Conservation (phyloP, 2,888 invertebrate species). For the Netelia fuscicornis region DNA sequence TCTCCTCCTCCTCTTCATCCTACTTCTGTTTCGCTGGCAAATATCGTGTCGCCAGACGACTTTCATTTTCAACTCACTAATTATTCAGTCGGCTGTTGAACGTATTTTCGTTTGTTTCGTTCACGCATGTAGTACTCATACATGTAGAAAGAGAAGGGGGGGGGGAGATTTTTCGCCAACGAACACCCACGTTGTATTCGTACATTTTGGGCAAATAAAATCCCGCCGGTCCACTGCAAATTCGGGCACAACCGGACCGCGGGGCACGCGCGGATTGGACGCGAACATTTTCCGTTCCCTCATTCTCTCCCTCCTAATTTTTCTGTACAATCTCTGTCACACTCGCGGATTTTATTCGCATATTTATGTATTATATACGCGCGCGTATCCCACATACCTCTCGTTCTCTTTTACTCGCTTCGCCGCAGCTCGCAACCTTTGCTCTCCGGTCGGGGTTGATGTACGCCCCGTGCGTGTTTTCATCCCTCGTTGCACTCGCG, state of each 20-base stretch:
- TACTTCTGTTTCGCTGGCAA: conserved; percentile 73
- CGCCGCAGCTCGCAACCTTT: conserved; percentile 14
- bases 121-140: conserved; percentile 73
- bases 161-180: not conserved
- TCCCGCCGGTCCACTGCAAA: conserved; percentile 40
- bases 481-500: not conserved
- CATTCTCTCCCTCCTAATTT: not conserved
- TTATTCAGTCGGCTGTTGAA: conserved; percentile 79
- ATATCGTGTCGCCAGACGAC: conserved; percentile 80
- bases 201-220: conserved; percentile 65
- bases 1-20: conserved; percentile 28
- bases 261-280: conserved; percentile 45
- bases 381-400: not conserved
- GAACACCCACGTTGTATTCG: conserved; percentile 38
- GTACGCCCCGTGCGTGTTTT: conserved; percentile 27
- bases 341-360: not conserved
- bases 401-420: not conserved
- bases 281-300: conserved; percentile 56
- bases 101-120: conserved; percentile 79
- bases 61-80: conserved; percentile 82
- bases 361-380: conserved; percentile 3
- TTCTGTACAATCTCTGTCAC: not conserved
- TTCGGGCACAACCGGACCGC: conserved; percentile 52
- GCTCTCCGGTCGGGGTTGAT: conserved; percentile 1
- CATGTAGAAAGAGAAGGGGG: not conserved